Conservation (phyloP, 2,113 vertebrate genomes). For the human (Homo sapiens) region GRCh38 chr12:45961501-45962000, state of each 20-base stretch:
- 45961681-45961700: slow-evolving; percentile 83
- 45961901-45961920: slow-evolving; percentile 7
- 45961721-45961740: slow-evolving; percentile 93
- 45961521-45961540: not conserved
- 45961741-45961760: slow-evolving; percentile 94
- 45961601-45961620: slow-evolving; percentile 35
- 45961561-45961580: not conserved
- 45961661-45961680: slow-evolving; percentile 30
- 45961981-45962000: not conserved
- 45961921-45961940: not conserved
- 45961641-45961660: slow-evolving; percentile 22
- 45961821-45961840: slow-evolving; percentile 73
- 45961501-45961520: slow-evolving; percentile 42
- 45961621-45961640: not conserved
- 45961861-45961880: slow-evolving; percentile 69
- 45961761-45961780: slow-evolving; percentile 87
- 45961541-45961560: slow-evolving; percentile 14
- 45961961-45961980: slow-evolving; percentile 7
- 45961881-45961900: slow-evolving; percentile 47
- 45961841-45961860: slow-evolving; percentile 87
- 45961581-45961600: not conserved
- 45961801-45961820: slow-evolving; percentile 83
- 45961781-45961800: slow-evolving; percentile 96
- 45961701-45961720: slow-evolving; percentile 98
- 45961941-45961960: not conserved